These are phyloP conservation scores for Oophaga sylvatica DNA, from an alignment of 2,797 vertebrate genomes.

Conservation along the genomic window DNA sequence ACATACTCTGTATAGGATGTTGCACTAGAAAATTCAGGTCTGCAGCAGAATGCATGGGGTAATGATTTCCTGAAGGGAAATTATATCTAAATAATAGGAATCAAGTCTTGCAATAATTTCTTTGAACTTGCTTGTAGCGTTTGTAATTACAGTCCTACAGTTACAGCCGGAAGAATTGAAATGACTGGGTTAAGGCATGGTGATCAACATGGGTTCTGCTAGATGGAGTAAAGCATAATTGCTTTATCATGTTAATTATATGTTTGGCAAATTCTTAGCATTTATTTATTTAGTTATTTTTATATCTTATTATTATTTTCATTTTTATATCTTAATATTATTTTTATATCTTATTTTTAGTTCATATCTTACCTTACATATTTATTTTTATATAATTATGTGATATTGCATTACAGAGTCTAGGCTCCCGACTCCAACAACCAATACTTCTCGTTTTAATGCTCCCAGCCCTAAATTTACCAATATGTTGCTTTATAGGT, in stretches of 20 bases:
- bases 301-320: not conserved
- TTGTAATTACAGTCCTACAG: not conserved
- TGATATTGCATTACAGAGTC: too few species aligned
- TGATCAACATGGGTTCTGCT: not conserved
- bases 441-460: too few species aligned
- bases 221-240: not conserved
- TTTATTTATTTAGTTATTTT: too few species aligned
- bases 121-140: conserved; percentile 7
- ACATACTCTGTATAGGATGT: not conserved
- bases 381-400: too few species aligned
- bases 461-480: too few species aligned
- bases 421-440: too few species aligned
- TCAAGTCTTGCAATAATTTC: conserved; percentile 10
- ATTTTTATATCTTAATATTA: too few species aligned
- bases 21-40: not conserved
- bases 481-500: too few species aligned
- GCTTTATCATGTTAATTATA: not conserved
- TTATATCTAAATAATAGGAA: conserved; percentile 10
- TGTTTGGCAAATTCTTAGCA: not conserved
- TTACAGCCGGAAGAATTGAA: not conserved
- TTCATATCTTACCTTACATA: too few species aligned
- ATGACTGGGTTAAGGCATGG: not conserved
- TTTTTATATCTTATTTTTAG: too few species aligned
- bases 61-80: conserved; percentile 17
- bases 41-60: not conserved